Conservation (phyloP, 2,113 vertebrate species). For the Percopsis transmontana region DNA sequence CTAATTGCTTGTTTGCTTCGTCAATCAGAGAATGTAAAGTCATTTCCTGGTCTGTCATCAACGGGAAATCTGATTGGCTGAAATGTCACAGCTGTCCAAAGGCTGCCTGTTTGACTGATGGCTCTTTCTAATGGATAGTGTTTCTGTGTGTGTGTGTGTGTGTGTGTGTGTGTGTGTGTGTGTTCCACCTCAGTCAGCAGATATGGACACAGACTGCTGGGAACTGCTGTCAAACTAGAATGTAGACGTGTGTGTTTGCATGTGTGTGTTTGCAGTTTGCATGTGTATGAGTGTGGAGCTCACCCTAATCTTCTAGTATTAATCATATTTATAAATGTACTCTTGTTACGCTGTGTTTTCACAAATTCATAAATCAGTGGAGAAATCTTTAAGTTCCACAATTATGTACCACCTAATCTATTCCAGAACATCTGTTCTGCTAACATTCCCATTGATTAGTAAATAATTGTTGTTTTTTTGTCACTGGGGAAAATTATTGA, state of each 20-base stretch:
- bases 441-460: too few species aligned
- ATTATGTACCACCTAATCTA: too few species aligned
- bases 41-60: slow-evolving; percentile 12
- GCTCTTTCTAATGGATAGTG: slow-evolving; percentile 8
- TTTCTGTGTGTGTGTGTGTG: slow-evolving; percentile 14
- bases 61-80: not conserved
- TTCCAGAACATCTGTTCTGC: too few species aligned
- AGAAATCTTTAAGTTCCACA: too few species aligned
- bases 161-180: not conserved
- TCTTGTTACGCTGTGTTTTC: not conserved
- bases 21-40: slow-evolving; percentile 11
- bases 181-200: slow-evolving; percentile 54
- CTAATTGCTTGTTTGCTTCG: not conserved
- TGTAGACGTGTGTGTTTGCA: slow-evolving; percentile 16
- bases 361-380: too few species aligned
- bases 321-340: not conserved
- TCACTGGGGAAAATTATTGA: too few species aligned
- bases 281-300: not conserved
- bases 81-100: slow-evolving; percentile 4
- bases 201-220: slow-evolving; percentile 27
- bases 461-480: too few species aligned
- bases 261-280: not conserved
- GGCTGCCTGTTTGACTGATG: slow-evolving; percentile 2
- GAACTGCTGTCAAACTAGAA: slow-evolving; percentile 26
- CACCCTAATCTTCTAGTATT: not conserved